Base-by-base conservation (phyloP, 2,888 invertebrate species). In the Pristionchus exspectatus region DNA sequence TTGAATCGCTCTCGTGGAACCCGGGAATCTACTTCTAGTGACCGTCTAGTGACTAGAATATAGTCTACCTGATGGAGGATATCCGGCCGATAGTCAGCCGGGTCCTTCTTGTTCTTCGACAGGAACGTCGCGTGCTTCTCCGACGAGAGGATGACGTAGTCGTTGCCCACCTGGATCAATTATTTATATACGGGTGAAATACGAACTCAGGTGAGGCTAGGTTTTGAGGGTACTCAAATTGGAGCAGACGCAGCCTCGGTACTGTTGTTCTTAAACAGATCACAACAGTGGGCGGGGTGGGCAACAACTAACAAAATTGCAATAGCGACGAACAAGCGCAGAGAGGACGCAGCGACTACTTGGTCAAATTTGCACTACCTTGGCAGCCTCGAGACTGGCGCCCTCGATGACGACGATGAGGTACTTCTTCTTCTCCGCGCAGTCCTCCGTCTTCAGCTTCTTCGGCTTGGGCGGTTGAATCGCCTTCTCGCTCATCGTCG, bases 311-410 rank as follows among this genome's bases (percentile, higher is more conserved):
- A 9, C 44, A 44, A 44, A 9, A 50, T 50, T 50, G 12, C 10
- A 50, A 9, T 50, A 50, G 44, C 10, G 44, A 50, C 44, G 44
- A 50, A 50, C 38, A 3, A 38, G 3, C 44, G 44, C 44, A 50
- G 44, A 50, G 10, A 50, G 44, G 44, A 9, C 44, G 44, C 44
- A 50, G 12, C 4, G 44, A 50, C 44, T 50, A 50, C 44, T 3
- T 50, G 10, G 44, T 50, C 44, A 50, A 50, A 50, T 50, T 50
- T 50, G 44, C 44, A 50, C 44, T 7, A 50, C 98, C 96, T 98
- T 99, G 0, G 98, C 98, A 77, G 98, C 97, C 96, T 99, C 99
- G 88, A 99, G 95, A 94, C 98, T 98, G 7, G 99, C 98, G 90
- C 97, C 97, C 96, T 98, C 98, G 89, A 99, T 96, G 90, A 99